phyloP scores from a whole-genome alignment of 2,113 vertebrate genomes.

The Neolamprologus variostigma region DNA sequence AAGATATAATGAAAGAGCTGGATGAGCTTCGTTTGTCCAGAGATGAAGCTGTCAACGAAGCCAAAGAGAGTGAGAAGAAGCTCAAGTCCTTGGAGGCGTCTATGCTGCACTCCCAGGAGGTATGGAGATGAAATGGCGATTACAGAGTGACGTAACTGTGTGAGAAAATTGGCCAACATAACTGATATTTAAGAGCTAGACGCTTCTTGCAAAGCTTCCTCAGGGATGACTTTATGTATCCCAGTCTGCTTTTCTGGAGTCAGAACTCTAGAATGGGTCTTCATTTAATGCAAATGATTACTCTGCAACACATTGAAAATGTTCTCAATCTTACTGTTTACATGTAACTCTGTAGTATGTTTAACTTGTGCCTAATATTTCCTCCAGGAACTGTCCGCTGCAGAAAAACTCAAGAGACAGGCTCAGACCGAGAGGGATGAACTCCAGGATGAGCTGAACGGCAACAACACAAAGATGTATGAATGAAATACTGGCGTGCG shows the following conservation, averaged over 20 bases:
- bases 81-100: constrained; percentile 90
- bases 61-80: constrained; percentile 93
- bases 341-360: not conserved
- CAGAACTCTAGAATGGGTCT: not conserved
- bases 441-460: constrained; percentile 88
- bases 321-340: not conserved
- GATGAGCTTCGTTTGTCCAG: constrained; percentile 85
- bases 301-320: not conserved
- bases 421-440: constrained; percentile 90
- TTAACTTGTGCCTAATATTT: not conserved
- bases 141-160: not conserved
- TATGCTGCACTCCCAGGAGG: constrained; percentile 88
- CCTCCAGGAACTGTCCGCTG: constrained; percentile 83
- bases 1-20: constrained; percentile 86
- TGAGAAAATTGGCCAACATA: not conserved
- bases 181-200: not conserved
- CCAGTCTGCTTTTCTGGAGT: not conserved
- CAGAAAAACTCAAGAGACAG: constrained; percentile 86
- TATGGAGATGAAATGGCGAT: constrained; percentile 27
- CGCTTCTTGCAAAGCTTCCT: not conserved
- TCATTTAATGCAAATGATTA: not conserved
- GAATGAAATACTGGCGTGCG: not conserved
- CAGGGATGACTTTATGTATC: not conserved
- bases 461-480: constrained; percentile 58
- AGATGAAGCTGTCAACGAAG: constrained; percentile 81